Base-by-base conservation (phyloP, 2,888 invertebrate species). In the Amphipyra tragopoginis region DNA sequence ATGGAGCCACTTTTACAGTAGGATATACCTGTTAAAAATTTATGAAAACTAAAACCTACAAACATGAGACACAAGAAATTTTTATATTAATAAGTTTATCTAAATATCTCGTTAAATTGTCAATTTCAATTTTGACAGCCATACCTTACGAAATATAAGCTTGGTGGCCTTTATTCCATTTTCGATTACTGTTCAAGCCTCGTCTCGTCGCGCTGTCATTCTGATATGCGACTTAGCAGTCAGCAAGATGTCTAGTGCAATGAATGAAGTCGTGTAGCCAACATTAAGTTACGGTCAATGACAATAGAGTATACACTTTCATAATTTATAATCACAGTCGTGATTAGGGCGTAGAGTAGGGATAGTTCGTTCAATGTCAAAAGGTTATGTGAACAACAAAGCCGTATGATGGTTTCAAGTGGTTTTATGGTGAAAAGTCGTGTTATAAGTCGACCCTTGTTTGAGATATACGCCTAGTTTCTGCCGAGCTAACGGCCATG, bases 291-390 rank as follows among this genome's bases (percentile, higher is more conserved):
- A 57, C 33, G 50, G 65, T 72, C 53, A 54, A 56, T 73, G 61
- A 71, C 70, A 71, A 71, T 73, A 71, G 73, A 56, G 44, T 58
- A 44, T 55, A 67, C 52, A 67, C 34, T 65, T 72, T 65, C 68
- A 71, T 71, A 71, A 73, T 73, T 60, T 66, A 60, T 60, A 54
- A 55, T 59, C 59, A 44, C 57, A 48, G 39, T 65, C 53, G 67
- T 73, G 60, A 50, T 54, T 61, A 73, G 43, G 21, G 43, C 34
- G 73, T 40, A 71, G 68, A 48, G 59, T 72, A 71, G 73, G 39
- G 48, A 67, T 67, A 72, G 52, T n/a, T 38, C 43, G 52, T 21
- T 21, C 21, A 21, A 21, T 21, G 49, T 57, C 48, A 10, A 14
- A 45, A 36, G 21, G 21, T 21, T 21, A 45, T 53, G 1, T 44